phyloP scores from a whole-genome alignment of 1,140 invertebrate species.

The Dendroctonus valens region DNA sequence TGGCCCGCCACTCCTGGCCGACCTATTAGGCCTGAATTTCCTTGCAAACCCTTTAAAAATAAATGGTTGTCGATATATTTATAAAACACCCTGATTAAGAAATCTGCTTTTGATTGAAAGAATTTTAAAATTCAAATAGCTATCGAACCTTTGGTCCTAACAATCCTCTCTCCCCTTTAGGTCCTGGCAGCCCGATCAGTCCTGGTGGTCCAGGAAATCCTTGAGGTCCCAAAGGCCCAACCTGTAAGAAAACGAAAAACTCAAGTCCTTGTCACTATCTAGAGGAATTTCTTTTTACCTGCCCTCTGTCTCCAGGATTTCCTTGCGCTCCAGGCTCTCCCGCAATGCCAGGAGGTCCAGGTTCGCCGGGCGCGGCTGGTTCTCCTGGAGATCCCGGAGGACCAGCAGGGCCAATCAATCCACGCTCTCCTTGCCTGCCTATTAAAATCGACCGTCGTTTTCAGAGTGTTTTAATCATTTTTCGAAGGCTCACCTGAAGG shows the following conservation, averaged over 20 bases:
- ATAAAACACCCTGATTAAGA: slow-evolving; percentile 48
- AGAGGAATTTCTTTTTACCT: slow-evolving; percentile 32
- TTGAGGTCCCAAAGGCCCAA: slow-evolving; percentile 58
- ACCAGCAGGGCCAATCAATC: slow-evolving; percentile 66
- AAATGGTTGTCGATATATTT: neutral
- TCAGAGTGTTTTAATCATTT: neutral
- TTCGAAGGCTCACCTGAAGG: slow-evolving; percentile 55
- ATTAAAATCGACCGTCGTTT: neutral
- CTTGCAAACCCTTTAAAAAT: slow-evolving; percentile 64
- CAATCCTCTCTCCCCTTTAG: slow-evolving; percentile 72
- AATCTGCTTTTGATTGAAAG: too few species aligned
- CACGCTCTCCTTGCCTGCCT: slow-evolving; percentile 57
- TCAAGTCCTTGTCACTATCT: too few species aligned
- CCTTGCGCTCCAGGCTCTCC: slow-evolving; percentile 73
- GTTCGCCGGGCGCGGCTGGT: slow-evolving; percentile 71
- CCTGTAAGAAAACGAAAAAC: neutral
- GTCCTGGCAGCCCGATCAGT: slow-evolving; percentile 64
- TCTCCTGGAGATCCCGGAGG: slow-evolving; percentile 72
- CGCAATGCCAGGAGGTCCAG: slow-evolving; percentile 67
- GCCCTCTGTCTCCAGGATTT: slow-evolving; percentile 65
- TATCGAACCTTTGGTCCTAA: slow-evolving; percentile 50
- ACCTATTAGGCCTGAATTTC: slow-evolving; percentile 57
- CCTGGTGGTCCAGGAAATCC: slow-evolving; percentile 68
- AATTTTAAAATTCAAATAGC: too few species aligned
- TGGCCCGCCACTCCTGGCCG: slow-evolving; percentile 59